Percentiles rank a stretch among this genome's conserved stretches.
Conservation (phyloP, 2,888 invertebrate species). For the Orthosia gothica region DNA sequence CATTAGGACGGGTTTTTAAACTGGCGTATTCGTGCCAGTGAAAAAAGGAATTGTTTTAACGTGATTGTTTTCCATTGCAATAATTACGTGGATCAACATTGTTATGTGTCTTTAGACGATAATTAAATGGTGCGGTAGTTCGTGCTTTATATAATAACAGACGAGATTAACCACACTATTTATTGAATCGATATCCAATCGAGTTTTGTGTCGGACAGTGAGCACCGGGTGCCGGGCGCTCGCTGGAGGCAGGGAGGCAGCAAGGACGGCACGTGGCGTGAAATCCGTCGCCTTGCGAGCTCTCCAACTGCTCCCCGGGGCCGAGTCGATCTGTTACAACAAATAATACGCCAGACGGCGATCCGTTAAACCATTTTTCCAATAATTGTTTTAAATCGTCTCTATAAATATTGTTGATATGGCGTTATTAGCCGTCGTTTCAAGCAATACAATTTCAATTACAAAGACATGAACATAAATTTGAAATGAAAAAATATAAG, state of each 20-base stretch:
- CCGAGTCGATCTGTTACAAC: constrained; percentile 71
- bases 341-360: constrained; percentile 70
- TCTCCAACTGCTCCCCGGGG: constrained; percentile 67
- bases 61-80: no score
- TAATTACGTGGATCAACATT: no score
- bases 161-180: no score
- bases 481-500: no score
- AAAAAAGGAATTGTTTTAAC: background rate
- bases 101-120: no score
- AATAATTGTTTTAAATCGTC: constrained; percentile 33
- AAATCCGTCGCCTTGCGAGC: constrained; percentile 61
- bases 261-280: constrained; percentile 50
- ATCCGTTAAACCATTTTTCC: constrained; percentile 68
- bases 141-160: no score
- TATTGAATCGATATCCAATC: no score
- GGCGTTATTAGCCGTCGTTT: background rate
- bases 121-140: no score
- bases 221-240: no score
- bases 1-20: no score
- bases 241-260: constrained; percentile 39
- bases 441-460: background rate
- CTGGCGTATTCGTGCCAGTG: constrained; percentile 27
- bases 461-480: background rate
- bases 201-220: no score
- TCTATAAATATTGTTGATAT: constrained; percentile 48